phyloP scores from a whole-genome alignment of 1,140 invertebrate genomes.

The Drosophila pachea region DNA sequence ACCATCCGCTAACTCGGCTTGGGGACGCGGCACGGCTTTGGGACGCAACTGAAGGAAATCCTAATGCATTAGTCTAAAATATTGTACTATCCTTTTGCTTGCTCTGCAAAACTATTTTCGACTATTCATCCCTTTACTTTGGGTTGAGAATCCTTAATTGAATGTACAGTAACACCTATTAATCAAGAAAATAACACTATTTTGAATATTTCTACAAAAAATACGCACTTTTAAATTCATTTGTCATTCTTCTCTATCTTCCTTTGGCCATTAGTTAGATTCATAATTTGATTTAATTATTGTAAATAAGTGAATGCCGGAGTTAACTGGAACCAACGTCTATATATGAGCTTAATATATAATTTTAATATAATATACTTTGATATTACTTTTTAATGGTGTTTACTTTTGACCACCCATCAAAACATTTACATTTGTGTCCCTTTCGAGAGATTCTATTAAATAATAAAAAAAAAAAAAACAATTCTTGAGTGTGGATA shows the following conservation, averaged over 20 bases:
- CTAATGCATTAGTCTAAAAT: slow-evolving; percentile 38
- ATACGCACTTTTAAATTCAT: too few species aligned
- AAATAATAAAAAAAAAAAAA: too few species aligned
- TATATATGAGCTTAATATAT: too few species aligned
- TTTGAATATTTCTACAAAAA: background rate
- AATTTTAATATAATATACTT: too few species aligned
- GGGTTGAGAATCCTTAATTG: slow-evolving; percentile 5
- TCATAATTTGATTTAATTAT: background rate
- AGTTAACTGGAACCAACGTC: background rate
- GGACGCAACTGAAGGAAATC: slow-evolving; percentile 78
- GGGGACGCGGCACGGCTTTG: slow-evolving; percentile 86
- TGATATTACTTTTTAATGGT: too few species aligned
- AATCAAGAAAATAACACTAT: slow-evolving; percentile 23
- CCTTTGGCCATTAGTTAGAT: background rate
- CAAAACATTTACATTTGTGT: too few species aligned
- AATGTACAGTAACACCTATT: slow-evolving; percentile 39
- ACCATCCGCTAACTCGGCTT: slow-evolving; percentile 80
- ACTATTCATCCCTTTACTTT: slow-evolving; percentile 22
- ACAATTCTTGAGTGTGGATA: too few species aligned
- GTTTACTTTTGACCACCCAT: too few species aligned
- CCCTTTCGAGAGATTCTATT: too few species aligned
- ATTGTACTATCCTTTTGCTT: slow-evolving; percentile 24
- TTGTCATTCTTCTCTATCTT: too few species aligned
- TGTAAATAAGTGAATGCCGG: slow-evolving; percentile 1
- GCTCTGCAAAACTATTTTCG: slow-evolving; percentile 28